Conservation (phyloP, 2,888 invertebrate genomes). For the Acutogordius australiensis region DNA sequence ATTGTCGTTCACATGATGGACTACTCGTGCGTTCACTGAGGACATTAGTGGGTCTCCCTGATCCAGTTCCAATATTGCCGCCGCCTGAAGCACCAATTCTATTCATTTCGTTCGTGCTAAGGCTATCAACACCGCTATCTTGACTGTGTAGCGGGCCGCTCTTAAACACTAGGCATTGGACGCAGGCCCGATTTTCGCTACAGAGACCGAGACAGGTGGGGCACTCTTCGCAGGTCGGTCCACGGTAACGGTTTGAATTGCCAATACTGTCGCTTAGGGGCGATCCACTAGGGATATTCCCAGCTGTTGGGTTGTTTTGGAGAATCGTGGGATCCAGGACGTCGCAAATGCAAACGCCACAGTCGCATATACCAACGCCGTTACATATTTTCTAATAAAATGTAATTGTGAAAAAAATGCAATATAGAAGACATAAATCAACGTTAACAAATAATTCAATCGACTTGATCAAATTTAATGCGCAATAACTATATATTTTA, state of each 20-base stretch:
- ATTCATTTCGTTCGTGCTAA: no score
- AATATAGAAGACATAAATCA: no score
- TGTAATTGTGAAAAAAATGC: no score
- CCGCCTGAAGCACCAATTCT: no score
- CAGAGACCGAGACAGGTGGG: conserved; percentile 72
- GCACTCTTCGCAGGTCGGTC: conserved; percentile 67
- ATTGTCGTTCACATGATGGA: neutral
- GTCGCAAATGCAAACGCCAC: conserved; percentile 56
- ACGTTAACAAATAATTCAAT: no score
- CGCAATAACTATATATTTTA: no score
- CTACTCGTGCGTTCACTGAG: neutral
- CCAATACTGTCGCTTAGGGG: conserved; percentile 24
- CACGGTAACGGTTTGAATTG: conserved; percentile 27
- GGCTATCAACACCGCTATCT: no score
- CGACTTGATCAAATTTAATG: no score
- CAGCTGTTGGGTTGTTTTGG: no score
- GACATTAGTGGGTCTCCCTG: neutral
- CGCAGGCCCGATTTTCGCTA: conserved; percentile 61
- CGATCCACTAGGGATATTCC: neutral
- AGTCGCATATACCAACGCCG: conserved; percentile 59
- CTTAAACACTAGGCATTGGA: conserved; percentile 60
- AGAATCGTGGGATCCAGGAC: no score
- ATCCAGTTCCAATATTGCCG: no score
- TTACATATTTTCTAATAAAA: conserved; percentile 38
- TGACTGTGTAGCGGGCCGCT: conserved; percentile 35